Conservation (phyloP, 2,888 invertebrate species). For the Drosophila pseudotalamancana region DNA sequence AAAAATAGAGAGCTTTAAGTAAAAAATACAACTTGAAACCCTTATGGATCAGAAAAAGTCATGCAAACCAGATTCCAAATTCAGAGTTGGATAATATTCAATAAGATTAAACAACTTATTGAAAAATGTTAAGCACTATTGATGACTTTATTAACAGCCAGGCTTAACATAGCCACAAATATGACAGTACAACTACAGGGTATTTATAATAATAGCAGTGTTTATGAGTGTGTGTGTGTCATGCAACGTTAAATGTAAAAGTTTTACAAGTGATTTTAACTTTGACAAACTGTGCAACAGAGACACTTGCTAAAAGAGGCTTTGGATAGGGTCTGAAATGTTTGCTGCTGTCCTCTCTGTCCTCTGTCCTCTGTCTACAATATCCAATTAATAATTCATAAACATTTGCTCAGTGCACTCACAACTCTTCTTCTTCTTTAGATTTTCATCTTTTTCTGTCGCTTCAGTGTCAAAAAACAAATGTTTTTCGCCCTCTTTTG, state of each 20-base stretch:
- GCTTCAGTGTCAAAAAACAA: conserved; percentile 39
- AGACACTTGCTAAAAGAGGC: neutral
- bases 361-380: conserved; percentile 45
- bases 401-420: conserved; percentile 52
- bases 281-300: conserved; percentile 36
- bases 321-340: too few species aligned
- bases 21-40: too few species aligned
- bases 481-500: conserved; percentile 4
- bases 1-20: too few species aligned
- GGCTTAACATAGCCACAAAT: neutral
- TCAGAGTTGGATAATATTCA: too few species aligned
- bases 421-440: conserved; percentile 6
- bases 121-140: too few species aligned
- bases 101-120: too few species aligned
- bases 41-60: too few species aligned
- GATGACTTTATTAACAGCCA: too few species aligned
- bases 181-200: neutral
- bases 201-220: conserved; percentile 18
- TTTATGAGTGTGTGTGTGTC: too few species aligned
- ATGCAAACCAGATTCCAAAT: too few species aligned
- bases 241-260: conserved; percentile 71
- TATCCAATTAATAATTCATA: conserved; percentile 78
- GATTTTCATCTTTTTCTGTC: conserved; percentile 6
- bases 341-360: too few species aligned
- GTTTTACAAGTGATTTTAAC: conserved; percentile 71